phyloP scores from a whole-genome alignment of 2,888 invertebrate genomes.

The Protonemura montana region DNA sequence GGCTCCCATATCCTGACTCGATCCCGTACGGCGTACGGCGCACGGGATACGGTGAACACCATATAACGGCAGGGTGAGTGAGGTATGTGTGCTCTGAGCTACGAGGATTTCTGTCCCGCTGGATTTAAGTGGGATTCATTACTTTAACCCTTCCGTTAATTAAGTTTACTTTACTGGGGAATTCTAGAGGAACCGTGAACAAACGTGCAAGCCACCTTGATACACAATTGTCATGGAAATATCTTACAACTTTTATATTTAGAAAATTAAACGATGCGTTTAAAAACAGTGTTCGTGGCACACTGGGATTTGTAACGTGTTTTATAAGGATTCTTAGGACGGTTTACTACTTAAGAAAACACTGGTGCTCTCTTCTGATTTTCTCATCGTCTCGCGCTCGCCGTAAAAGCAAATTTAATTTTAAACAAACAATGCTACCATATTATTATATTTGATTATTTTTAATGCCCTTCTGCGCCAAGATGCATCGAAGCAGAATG shows the following conservation, averaged over 20 bases:
- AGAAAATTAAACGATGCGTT: background rate
- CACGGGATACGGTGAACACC: no score
- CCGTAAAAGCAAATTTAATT: background rate
- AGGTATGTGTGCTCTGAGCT: background rate
- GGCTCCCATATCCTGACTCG: no score
- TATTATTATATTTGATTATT: background rate
- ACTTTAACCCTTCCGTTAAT: conserved; percentile 39
- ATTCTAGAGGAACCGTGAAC: background rate
- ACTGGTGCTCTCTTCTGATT: background rate
- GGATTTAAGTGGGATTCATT: conserved; percentile 40
- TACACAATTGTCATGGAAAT: background rate
- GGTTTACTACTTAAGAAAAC: background rate
- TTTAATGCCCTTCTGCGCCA: background rate
- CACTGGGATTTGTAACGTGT: background rate
- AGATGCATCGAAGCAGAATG: background rate
- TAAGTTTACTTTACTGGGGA: conserved; percentile 35
- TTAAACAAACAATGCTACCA: background rate
- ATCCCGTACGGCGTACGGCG: no score
- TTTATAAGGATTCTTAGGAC: background rate
- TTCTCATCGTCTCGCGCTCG: background rate
- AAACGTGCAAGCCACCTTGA: background rate
- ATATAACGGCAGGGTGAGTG: background rate
- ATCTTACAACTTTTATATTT: conserved; percentile 12
- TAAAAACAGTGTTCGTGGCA: background rate
- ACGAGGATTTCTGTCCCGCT: conserved; percentile 31